Percentiles rank a stretch among this genome's conserved stretches.
These are phyloP conservation scores for Zelleria hepariella DNA, from an alignment of 2,888 invertebrate species.

Conservation along the genomic window DNA sequence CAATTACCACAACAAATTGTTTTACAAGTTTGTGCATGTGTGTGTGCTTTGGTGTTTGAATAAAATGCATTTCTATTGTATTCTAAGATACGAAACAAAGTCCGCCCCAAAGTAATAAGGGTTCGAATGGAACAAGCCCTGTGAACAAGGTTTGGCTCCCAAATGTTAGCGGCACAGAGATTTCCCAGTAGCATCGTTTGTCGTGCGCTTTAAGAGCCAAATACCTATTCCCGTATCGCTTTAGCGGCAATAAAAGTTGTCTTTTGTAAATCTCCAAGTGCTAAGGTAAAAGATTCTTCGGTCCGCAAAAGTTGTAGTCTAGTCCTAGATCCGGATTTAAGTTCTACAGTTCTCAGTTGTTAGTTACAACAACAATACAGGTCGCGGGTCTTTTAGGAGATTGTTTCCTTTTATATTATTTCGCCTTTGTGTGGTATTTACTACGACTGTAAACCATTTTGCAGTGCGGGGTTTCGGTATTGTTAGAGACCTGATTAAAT, in stretches of 20 bases:
- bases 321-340: not conserved
- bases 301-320: not conserved
- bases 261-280: slow-evolving; percentile 24
- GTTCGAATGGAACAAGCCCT: not conserved
- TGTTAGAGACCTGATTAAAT: too few relatives aligned
- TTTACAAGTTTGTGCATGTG: too few relatives aligned
- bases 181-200: slow-evolving; percentile 49
- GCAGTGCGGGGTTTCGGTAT: too few relatives aligned
- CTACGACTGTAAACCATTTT: not conserved
- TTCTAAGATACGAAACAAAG: too few relatives aligned
- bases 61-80: too few relatives aligned
- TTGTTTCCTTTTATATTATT: not conserved
- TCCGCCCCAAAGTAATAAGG: not conserved
- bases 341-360: not conserved
- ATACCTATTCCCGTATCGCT: slow-evolving; percentile 24
- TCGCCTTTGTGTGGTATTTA: too few relatives aligned
- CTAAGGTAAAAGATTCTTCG: slow-evolving; percentile 3
- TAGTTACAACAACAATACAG: not conserved
- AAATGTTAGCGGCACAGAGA: slow-evolving; percentile 18
- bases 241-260: slow-evolving; percentile 24
- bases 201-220: slow-evolving; percentile 35
- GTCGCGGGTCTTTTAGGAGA: not conserved
- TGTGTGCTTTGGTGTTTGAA: too few relatives aligned
- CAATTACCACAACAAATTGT: too few relatives aligned
- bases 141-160: not conserved